Evolutionary conservation across 2,888 invertebrate genomes (phyloP), one percentile per base, ranked within the genome.

Genomic region (Autographa gamma): DNA sequence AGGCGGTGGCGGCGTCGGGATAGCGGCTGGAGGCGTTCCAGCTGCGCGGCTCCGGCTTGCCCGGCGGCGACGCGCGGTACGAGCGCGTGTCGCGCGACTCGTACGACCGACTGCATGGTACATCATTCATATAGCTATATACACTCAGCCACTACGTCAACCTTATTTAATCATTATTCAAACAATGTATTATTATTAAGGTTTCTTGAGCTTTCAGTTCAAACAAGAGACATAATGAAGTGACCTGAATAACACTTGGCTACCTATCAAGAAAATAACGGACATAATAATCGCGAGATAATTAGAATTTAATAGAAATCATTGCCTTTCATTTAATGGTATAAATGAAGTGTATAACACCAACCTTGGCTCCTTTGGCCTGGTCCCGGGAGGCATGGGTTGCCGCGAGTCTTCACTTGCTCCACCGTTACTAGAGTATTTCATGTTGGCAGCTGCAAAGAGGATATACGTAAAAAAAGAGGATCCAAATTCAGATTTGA

Each of bases 351-450:
- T 48, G 11, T 52, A 18, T 38, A 59, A 59, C 25, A 63, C 58
- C 25, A 84, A 95, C 95, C 91, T 88, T 13, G 96, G 95, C 71
- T 96, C 96, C 79, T 96, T 95, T 5, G 93, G 93, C 63, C 96
- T 90, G 18, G 94, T 93, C 38, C 95, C 95, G 0, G 96, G 94
- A 0, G 95, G 94, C 86, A 95, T 90, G 1, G 95, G 94, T 75
- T 95, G 95, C 61, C 96, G 88, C 0, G 93, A 84, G 71, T 95
- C 96, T 70, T 96, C 95, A 60, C 84, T 89, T 8, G 93, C 81
- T 43, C 88, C 92, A 56, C 94, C 94, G 76, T 96, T 96, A 77
- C 91, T 93, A 0, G 95, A 90, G 79, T 96, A 96, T 77, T 96
- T 96, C 83, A 95, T 89, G 79, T 85, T 93, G 48, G 86, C 85